A percentile compares a stretch with the other conserved stretches of the same genome.
phyloP scores from a whole-genome alignment of 64 coral and sea anemone genomes.

The Acropora tenuis region DNA sequence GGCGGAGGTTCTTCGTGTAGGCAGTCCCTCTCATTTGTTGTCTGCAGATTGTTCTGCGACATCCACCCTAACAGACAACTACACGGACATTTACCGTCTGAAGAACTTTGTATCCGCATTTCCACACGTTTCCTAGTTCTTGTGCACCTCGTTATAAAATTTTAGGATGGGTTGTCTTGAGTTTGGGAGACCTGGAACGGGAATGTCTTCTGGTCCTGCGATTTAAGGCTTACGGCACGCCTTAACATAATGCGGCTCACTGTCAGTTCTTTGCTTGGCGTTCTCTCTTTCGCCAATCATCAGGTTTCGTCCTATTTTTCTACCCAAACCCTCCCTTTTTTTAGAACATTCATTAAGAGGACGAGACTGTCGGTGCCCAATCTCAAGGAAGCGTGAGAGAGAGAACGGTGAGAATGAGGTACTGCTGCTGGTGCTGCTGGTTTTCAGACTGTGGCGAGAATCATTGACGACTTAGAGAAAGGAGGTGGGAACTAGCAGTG shows the following conservation, averaged over 20 bases:
- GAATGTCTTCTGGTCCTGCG: background rate
- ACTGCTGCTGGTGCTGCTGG: constrained; percentile 36
- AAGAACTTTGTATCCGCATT: constrained; percentile 44
- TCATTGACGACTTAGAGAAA: constrained; percentile 56
- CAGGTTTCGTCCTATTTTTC: no score
- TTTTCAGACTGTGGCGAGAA: constrained; percentile 33
- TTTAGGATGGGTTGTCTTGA: no score
- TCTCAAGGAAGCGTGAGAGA: no score
- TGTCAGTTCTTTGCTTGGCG: no score
- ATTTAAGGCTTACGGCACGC: background rate
- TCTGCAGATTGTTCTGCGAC: background rate
- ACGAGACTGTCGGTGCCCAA: no score
- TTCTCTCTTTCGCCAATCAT: no score
- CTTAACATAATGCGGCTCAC: no score
- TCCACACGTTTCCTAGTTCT: background rate
- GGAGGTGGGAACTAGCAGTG: constrained; percentile 16
- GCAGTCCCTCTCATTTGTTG: background rate
- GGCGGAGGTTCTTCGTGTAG: constrained; percentile 9
- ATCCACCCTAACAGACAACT: background rate
- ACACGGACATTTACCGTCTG: background rate
- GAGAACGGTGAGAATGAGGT: no score
- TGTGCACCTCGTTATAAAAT: background rate
- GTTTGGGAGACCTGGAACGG: background rate
- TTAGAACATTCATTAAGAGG: no score
- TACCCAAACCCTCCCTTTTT: no score